Evolutionary conservation across 2,113 vertebrate species (phyloP).

Genomic region (Trichechus manatus): DNA sequence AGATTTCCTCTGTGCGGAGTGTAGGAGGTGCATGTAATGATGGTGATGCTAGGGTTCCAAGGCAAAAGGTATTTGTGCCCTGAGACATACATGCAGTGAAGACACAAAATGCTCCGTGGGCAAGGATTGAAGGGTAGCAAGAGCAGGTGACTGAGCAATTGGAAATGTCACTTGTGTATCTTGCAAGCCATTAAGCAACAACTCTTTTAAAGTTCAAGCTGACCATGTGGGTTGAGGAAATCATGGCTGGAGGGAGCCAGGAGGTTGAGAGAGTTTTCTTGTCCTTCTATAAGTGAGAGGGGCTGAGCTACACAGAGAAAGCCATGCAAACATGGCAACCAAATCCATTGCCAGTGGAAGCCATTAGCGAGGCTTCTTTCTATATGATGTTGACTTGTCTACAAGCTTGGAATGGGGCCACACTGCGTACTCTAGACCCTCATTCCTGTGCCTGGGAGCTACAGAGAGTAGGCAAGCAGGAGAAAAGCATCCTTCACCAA

Average conservation of each 20-base stretch:
- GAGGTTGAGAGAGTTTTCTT: background rate
- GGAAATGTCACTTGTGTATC: slow-evolving; percentile 33
- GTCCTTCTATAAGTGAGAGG: slow-evolving; percentile 12
- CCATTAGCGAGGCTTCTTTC: background rate
- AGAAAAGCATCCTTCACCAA: background rate
- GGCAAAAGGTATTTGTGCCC: slow-evolving; percentile 50
- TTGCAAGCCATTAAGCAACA: slow-evolving; percentile 39
- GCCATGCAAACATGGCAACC: background rate
- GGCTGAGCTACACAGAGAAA: background rate
- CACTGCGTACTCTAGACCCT: background rate
- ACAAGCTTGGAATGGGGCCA: background rate
- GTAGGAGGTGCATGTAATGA: background rate
- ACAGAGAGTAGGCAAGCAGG: background rate
- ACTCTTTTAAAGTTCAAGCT: slow-evolving; percentile 38
- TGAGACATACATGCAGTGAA: background rate
- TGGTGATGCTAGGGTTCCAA: slow-evolving; percentile 11
- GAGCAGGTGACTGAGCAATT: slow-evolving; percentile 10
- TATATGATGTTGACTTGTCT: background rate
- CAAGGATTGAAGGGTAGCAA: background rate
- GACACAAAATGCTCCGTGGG: background rate
- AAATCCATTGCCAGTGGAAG: background rate
- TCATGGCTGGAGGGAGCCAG: background rate
- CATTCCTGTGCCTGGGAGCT: background rate
- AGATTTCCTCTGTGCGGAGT: slow-evolving; percentile 12
- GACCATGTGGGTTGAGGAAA: background rate